phyloP scores from a whole-genome alignment of 2,113 vertebrate genomes.

The Eira barbara region DNA sequence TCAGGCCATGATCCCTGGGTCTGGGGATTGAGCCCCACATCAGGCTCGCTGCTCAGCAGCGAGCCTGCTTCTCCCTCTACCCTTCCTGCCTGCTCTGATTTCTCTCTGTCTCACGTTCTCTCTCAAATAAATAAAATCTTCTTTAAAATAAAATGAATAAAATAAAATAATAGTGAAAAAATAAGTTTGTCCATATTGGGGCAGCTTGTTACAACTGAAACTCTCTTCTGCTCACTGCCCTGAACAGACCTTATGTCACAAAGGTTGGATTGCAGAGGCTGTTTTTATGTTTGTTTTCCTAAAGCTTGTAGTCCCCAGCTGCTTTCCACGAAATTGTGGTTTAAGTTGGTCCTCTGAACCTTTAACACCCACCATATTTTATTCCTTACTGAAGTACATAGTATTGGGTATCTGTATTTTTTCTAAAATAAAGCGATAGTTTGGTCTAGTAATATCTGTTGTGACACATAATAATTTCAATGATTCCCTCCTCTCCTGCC shows the following conservation, averaged over 20 bases:
- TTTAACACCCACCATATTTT: not conserved
- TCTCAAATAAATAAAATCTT: not conserved
- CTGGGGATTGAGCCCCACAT: not conserved
- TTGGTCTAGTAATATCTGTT: not conserved
- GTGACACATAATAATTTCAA: not conserved
- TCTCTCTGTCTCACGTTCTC: not conserved
- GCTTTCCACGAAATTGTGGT: not conserved
- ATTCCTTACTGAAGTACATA: not conserved
- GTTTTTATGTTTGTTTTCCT: not conserved
- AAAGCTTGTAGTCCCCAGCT: not conserved
- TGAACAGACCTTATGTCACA: not conserved
- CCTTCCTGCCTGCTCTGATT: not conserved
- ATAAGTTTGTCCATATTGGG: not conserved
- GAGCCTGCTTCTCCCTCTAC: not conserved
- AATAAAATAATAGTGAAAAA: not conserved
- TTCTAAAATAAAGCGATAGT: not conserved
- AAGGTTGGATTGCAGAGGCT: not conserved
- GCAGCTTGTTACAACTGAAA: not conserved
- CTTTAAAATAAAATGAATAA: not conserved
- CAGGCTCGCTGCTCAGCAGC: not conserved
- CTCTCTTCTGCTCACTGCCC: not conserved
- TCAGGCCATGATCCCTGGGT: not conserved
- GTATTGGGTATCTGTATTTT: not conserved
- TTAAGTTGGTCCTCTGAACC: not conserved
- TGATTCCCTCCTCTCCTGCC: not conserved